phyloP scores from a whole-genome alignment of 2,888 invertebrate genomes.

The Griposia aprilina region DNA sequence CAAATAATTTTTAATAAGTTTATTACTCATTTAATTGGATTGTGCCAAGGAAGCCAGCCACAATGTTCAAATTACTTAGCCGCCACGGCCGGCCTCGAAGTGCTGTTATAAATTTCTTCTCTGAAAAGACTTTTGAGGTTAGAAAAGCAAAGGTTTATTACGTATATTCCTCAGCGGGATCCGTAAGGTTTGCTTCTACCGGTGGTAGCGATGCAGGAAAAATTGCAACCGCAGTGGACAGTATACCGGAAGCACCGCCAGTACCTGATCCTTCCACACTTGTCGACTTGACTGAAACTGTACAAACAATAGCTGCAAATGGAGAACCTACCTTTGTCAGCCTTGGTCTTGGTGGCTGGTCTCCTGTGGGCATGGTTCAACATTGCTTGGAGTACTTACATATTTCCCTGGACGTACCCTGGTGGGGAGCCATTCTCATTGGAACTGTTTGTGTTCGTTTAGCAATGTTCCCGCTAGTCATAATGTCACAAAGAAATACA shows the following conservation, averaged over 20 bases:
- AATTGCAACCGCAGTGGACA: conserved; percentile 76
- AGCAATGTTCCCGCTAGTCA: conserved; percentile 95
- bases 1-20: conserved; percentile 52
- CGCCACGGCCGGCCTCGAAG: conserved; percentile 83
- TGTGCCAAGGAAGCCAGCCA: conserved; percentile 57
- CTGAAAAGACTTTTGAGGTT: conserved; percentile 88
- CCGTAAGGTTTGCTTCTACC: conserved; percentile 84
- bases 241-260: conserved; percentile 87
- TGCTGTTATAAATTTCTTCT: conserved; percentile 82
- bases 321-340: conserved; percentile 95
- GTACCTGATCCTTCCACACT: conserved; percentile 82
- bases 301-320: conserved; percentile 85
- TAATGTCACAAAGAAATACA: conserved; percentile 95
- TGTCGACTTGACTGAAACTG: conserved; percentile 79
- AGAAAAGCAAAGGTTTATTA: conserved; percentile 86
- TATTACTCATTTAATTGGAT: conserved; percentile 12
- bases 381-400: conserved; percentile 95
- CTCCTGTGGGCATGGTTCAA: conserved; percentile 96
- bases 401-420: conserved; percentile 95
- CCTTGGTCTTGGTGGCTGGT: conserved; percentile 95
- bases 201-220: conserved; percentile 77
- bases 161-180: conserved; percentile 82
- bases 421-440: conserved; percentile 97
- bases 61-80: conserved; percentile 86
- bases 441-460: conserved; percentile 95